Evolutionary conservation across 2,888 invertebrate genomes (phyloP), one percentile per base, ranked within the genome.

Genomic region (Pollenia angustigena): DNA sequence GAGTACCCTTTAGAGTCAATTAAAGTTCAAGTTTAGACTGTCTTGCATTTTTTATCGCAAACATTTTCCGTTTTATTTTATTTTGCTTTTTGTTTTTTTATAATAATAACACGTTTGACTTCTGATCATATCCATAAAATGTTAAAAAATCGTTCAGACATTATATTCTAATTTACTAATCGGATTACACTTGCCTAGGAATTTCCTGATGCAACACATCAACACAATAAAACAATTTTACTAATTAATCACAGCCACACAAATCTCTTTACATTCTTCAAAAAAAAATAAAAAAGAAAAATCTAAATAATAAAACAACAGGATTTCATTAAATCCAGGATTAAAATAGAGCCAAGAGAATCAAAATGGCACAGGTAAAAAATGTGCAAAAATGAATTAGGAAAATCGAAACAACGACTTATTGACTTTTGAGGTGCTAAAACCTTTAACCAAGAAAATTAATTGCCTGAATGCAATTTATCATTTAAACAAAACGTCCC

Each of bases 361-460:
- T 42, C 42, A n/a, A 62, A 11, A 80, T 76, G 58, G 44, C n/a
- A 12, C 74, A 82, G 80, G 83, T 83, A 87, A 10, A 75, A 32
- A 75, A 74, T 62, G 52, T 60, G 75, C 60, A 76, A 52, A 82
- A 76, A 69, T 11, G 42, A 14, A 71, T 32, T 71, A 40, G 50
- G 69, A 23, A 48, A 40, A 74, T 54, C 7, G 52, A n/a, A 14
- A 58, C 72, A 18, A 58, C 83, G 75, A 86, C 84, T 87, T 87
- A 87, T 84, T 84, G 84, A 84, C 84, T 82, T 84, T 84, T 46
- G 78, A 84, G 87, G 84, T 84, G 81, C 74, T 81, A 84, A 87
- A 87, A 78, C 84, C 79, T 74, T 84, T 74, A 87, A 78, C 68
- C 81, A 68, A 40, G 62, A 78, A 87, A 87, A 84, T 87, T 78